Conservation (phyloP, 2,888 invertebrate genomes). For the Anarsia innoxiella region DNA sequence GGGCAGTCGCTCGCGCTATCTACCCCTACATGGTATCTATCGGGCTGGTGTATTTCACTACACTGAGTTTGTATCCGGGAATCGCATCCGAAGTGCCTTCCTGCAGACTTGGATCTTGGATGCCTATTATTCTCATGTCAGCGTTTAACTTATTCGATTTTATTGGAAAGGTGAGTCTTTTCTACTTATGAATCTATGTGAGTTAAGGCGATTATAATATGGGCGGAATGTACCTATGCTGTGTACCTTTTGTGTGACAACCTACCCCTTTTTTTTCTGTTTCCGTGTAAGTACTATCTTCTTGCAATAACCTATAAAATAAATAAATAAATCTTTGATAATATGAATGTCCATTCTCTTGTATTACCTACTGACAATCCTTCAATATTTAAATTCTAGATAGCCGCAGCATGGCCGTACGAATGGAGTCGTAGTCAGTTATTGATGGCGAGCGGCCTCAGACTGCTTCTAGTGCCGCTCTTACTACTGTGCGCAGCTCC, state of each 20-base stretch:
- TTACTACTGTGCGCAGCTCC: constrained; percentile 89
- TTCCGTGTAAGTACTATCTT: too few species aligned
- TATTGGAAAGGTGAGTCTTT: constrained; percentile 84
- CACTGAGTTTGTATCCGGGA: constrained; percentile 92
- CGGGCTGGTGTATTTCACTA: constrained; percentile 91
- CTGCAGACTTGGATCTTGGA: constrained; percentile 89
- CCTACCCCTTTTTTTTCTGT: too few species aligned
- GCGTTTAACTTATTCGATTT: constrained; percentile 91
- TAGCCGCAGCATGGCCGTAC: constrained; percentile 85
- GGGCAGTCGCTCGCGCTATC: constrained; percentile 88
- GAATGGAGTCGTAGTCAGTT: constrained; percentile 89
- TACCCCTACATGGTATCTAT: constrained; percentile 95
- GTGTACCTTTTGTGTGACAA: too few species aligned
- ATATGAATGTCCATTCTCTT: too few species aligned
- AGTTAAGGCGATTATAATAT: too few species aligned
- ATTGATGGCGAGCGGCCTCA: constrained; percentile 81
- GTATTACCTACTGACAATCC: too few species aligned
- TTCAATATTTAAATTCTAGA: too few species aligned
- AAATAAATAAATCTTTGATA: too few species aligned
- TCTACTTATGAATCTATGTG: too few species aligned
- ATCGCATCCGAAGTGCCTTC: constrained; percentile 92
- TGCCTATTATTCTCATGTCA: constrained; percentile 94
- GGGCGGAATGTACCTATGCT: too few species aligned
- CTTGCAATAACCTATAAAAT: too few species aligned
- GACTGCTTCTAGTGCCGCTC: constrained; percentile 86